Percentiles rank a stretch among this genome's conserved stretches.
phyloP scores from a whole-genome alignment of 2,888 invertebrate species.

The Pardosa pseudoannulata region DNA sequence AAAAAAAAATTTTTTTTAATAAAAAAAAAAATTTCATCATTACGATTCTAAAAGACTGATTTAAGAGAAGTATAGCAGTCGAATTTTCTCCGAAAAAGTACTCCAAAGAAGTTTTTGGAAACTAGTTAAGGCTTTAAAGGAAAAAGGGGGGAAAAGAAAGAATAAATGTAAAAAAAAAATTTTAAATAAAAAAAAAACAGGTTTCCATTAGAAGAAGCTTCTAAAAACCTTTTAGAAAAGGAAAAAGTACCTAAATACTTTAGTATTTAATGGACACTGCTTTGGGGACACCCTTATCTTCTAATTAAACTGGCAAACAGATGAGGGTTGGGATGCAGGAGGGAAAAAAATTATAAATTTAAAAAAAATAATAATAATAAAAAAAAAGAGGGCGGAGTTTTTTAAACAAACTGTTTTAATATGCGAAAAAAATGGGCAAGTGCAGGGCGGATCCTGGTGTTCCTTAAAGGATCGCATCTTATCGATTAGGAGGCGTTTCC shows the following conservation, averaged over 20 bases:
- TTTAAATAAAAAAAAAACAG: conserved; percentile 41
- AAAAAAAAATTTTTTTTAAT: neutral
- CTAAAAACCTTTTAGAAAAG: conserved; percentile 61
- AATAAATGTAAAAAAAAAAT: too few relatives aligned
- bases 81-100: conserved; percentile 10
- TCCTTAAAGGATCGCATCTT: conserved; percentile 36
- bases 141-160: neutral
- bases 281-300: conserved; percentile 54
- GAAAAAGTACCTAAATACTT: conserved; percentile 40
- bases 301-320: conserved; percentile 59
- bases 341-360: too few relatives aligned
- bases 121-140: neutral
- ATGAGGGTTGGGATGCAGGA: neutral
- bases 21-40: too few relatives aligned
- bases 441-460: conserved; percentile 31
- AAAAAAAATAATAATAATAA: conserved; percentile 16
- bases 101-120: neutral
- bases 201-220: conserved; percentile 32
- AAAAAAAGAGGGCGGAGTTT: conserved; percentile 55
- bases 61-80: neutral
- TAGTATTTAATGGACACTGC: conserved; percentile 55
- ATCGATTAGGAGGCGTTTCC: conserved; percentile 54
- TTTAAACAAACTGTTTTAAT: conserved; percentile 68
- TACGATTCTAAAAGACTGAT: neutral
- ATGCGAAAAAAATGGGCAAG: conserved; percentile 31